Evolutionary conservation across 2,888 invertebrate species (phyloP).

Genomic region (Agrypnus murinus): DNA sequence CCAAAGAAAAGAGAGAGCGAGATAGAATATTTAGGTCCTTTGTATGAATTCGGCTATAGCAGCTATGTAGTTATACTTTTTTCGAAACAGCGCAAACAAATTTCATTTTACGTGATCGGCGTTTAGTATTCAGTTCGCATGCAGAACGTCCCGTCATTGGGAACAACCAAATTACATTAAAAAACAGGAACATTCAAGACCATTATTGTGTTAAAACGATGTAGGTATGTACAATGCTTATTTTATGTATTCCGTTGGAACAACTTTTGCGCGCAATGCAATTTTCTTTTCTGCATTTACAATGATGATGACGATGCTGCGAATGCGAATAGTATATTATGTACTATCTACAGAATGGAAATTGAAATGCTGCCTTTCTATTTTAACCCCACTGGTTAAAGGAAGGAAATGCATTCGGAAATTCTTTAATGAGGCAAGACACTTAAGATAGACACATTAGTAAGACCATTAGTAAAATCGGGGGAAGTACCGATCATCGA

Average conservation of each 20-base stretch:
- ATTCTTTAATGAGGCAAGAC: no score
- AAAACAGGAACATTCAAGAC: conserved; percentile 59
- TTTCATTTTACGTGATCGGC: conserved; percentile 58
- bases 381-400: no score
- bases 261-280: conserved; percentile 41
- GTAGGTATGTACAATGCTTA: conserved; percentile 56
- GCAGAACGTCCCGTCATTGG: conserved; percentile 57
- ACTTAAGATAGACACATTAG: no score
- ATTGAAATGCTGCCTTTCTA: conserved; percentile 33
- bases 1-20: no score
- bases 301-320: no score
- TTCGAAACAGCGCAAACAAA: conserved; percentile 58
- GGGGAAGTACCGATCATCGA: no score
- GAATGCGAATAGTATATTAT: no score
- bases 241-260: conserved; percentile 54
- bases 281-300: conserved; percentile 47
- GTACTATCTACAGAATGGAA: conserved; percentile 40
- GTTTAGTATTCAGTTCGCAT: conserved; percentile 56
- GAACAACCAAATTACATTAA: conserved; percentile 60
- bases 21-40: no score
- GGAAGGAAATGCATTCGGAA: no score
- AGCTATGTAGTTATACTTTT: no score
- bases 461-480: no score
- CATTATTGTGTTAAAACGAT: conserved; percentile 59
- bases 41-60: no score